Conservation (phyloP, 1,140 invertebrate genomes). For the Geopemphigus sp. region DNA sequence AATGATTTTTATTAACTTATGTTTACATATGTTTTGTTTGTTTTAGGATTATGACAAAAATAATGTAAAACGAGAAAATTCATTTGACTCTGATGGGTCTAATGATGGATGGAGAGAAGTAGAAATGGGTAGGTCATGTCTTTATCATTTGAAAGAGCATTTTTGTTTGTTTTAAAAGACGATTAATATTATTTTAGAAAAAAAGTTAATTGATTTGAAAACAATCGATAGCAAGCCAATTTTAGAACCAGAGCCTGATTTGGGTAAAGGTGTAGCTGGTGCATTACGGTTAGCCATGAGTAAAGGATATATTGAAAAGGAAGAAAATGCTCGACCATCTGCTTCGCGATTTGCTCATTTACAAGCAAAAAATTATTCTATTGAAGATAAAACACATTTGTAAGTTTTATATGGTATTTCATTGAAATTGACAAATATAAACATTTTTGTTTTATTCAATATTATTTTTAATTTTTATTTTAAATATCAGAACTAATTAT, state of each 20-base stretch:
- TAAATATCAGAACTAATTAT: no score
- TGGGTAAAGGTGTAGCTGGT: constrained; percentile 87
- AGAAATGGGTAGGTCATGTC: constrained; percentile 60
- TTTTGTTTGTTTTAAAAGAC: constrained; percentile 1
- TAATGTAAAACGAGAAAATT: constrained; percentile 45
- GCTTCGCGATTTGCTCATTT: constrained; percentile 74
- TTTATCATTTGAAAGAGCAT: not conserved
- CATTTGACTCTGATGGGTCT: constrained; percentile 58
- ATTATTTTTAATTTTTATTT: no score
- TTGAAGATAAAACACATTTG: constrained; percentile 83
- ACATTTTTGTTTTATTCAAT: no score
- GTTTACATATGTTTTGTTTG: not conserved
- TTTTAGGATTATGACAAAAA: constrained; percentile 39
- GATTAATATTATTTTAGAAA: constrained; percentile 54
- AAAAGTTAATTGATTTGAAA: constrained; percentile 56
- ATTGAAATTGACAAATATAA: not conserved
- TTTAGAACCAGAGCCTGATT: constrained; percentile 91
- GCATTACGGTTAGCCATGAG: constrained; percentile 89
- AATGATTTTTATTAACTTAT: not conserved
- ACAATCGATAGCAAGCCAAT: constrained; percentile 67
- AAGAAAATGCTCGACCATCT: constrained; percentile 69
- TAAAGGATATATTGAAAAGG: constrained; percentile 91
- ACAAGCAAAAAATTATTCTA: constrained; percentile 90
- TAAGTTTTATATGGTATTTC: constrained; percentile 1
- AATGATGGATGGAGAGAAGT: constrained; percentile 72